Conservation (phyloP, 2,797 vertebrate species). For the Spondyliosoma cantharus region DNA sequence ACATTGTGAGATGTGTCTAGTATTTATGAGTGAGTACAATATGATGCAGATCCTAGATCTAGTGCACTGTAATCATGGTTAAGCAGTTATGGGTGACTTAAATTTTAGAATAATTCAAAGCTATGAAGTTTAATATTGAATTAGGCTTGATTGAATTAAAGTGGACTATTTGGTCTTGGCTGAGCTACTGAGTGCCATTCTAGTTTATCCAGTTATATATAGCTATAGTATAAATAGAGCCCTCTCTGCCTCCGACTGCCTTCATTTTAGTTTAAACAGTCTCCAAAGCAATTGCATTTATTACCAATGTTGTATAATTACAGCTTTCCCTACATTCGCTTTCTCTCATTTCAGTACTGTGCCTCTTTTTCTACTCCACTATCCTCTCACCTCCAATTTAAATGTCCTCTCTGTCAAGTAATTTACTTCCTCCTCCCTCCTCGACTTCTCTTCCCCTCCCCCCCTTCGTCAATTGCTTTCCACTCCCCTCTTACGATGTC, state of each 20-base stretch:
- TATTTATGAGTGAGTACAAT: too few relatives aligned
- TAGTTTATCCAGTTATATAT: not conserved
- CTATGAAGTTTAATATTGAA: too few relatives aligned
- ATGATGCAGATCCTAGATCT: too few relatives aligned
- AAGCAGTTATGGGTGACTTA: too few relatives aligned
- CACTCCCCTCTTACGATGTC: not conserved
- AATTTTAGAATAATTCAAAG: too few relatives aligned
- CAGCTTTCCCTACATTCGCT: not conserved
- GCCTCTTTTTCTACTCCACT: not conserved
- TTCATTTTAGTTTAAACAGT: not conserved
- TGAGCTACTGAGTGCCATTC: too few relatives aligned
- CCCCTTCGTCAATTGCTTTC: not conserved
- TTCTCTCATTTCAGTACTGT: not conserved
- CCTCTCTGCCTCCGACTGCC: not conserved
- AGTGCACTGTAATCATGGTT: too few relatives aligned
- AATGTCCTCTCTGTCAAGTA: constrained; percentile 15
- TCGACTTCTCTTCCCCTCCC: not conserved
- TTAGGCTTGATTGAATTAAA: too few relatives aligned
- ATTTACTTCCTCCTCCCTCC: not conserved
- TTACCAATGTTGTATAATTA: constrained; percentile 7
- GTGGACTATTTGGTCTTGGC: too few relatives aligned
- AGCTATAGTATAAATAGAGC: not conserved
- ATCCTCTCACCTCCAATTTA: constrained; percentile 5
- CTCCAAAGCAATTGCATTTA: not conserved
- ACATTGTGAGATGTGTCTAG: too few relatives aligned